Evolutionary conservation across 2,113 vertebrate species (phyloP).

Genomic region (Climacteris rufus): DNA sequence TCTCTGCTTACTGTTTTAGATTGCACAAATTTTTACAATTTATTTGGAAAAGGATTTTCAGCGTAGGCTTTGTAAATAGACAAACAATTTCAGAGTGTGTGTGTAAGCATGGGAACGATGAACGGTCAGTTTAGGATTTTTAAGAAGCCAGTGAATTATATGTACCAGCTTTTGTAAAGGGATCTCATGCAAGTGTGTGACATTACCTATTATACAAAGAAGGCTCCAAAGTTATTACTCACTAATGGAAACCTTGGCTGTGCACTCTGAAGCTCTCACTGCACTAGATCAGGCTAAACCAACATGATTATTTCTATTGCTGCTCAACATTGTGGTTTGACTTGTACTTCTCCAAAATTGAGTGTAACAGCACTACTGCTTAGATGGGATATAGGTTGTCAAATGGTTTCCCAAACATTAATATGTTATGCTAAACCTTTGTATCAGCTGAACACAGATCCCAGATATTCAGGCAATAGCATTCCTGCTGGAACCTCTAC

Average conservation of each 20-base stretch:
- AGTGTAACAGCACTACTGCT: neutral
- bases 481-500: neutral
- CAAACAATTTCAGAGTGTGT: neutral
- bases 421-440: neutral
- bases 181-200: neutral
- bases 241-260: neutral
- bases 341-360: neutral
- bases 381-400: neutral
- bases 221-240: neutral
- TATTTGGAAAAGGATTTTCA: neutral
- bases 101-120: neutral
- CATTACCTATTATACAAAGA: neutral
- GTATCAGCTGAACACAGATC: neutral
- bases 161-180: neutral
- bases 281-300: neutral
- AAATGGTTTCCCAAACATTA: neutral
- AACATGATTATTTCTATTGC: neutral
- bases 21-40: neutral
- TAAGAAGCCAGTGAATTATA: neutral
- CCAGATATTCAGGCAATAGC: accelerated
- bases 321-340: neutral
- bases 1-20: neutral
- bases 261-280: neutral
- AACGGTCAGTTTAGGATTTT: neutral
- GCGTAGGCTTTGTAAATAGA: neutral